phyloP scores from a whole-genome alignment of 2,797 vertebrate genomes.

The Mormyrus proboscirostris region DNA sequence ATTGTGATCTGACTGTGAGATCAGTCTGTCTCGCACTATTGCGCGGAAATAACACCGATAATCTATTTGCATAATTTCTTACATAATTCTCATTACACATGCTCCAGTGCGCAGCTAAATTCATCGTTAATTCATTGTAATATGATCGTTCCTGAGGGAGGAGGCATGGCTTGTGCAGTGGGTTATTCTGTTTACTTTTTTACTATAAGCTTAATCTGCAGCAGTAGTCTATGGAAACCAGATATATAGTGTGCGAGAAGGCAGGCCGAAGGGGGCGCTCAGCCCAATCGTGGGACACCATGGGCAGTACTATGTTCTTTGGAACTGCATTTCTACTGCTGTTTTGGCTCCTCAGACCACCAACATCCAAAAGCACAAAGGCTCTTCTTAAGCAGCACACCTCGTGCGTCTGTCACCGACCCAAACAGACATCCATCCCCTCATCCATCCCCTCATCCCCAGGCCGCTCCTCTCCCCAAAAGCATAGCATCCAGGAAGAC shows the following conservation, averaged over 20 bases:
- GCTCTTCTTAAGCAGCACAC: neutral
- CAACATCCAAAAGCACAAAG: neutral
- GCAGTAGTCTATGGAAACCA: neutral
- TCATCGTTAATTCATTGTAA: conserved; percentile 13
- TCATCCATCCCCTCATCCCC: neutral
- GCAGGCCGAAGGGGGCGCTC: neutral
- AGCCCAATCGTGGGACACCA: neutral
- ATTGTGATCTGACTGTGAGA: neutral
- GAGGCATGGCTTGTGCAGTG: neutral
- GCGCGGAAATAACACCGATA: neutral
- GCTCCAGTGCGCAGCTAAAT: conserved; percentile 31
- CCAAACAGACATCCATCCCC: neutral
- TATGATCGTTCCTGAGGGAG: neutral
- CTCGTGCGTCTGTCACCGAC: neutral
- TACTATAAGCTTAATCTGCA: neutral
- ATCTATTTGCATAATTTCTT: conserved; percentile 38
- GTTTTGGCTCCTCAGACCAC: neutral
- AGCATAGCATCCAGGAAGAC: neutral
- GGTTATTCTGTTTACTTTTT: neutral
- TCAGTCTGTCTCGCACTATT: neutral
- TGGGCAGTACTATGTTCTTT: too few species aligned
- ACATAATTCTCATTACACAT: conserved; percentile 39
- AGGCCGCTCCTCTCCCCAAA: neutral
- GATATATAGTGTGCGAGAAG: neutral
- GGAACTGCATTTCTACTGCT: neutral